A percentile compares a stretch with the other conserved stretches of the same genome.
phyloP scores from a whole-genome alignment of 2,113 vertebrate species.

The Dascyllus trimaculatus region DNA sequence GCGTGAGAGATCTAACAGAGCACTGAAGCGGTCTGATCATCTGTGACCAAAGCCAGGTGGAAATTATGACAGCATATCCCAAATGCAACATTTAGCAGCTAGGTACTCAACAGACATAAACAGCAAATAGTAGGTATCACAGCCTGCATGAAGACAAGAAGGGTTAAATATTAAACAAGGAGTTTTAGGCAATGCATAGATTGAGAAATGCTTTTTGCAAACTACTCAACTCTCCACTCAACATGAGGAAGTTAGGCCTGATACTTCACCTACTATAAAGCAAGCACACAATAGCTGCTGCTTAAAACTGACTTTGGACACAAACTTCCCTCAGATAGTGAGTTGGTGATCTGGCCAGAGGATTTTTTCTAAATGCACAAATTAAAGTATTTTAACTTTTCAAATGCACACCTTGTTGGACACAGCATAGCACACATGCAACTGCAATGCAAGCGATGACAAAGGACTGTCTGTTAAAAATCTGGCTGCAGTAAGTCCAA shows the following conservation, averaged over 20 bases:
- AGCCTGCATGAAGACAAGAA: neutral
- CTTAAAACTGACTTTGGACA: neutral
- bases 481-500: too few relatives aligned
- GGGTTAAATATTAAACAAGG: neutral
- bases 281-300: too few relatives aligned
- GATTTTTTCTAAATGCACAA: neutral
- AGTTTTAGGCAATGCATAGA: neutral
- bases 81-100: neutral
- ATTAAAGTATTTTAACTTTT: neutral
- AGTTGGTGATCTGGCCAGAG: neutral
- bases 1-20: neutral
- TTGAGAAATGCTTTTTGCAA: constrained; percentile 16
- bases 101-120: neutral
- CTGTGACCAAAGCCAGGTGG: neutral
- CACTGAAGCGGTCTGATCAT: neutral
- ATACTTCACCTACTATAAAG: neutral
- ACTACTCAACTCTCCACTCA: neutral
- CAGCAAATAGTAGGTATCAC: neutral
- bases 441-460: neutral
- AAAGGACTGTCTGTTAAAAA: too few relatives aligned
- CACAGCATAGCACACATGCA: neutral
- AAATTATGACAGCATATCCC: neutral
- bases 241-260: neutral
- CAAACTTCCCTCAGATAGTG: neutral
- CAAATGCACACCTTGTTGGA: neutral